Percentiles rank a stretch among this genome's conserved stretches.
Evolutionary conservation across 2,113 vertebrate genomes (phyloP).

Genomic region (Cricetomys ansorgei): DNA sequence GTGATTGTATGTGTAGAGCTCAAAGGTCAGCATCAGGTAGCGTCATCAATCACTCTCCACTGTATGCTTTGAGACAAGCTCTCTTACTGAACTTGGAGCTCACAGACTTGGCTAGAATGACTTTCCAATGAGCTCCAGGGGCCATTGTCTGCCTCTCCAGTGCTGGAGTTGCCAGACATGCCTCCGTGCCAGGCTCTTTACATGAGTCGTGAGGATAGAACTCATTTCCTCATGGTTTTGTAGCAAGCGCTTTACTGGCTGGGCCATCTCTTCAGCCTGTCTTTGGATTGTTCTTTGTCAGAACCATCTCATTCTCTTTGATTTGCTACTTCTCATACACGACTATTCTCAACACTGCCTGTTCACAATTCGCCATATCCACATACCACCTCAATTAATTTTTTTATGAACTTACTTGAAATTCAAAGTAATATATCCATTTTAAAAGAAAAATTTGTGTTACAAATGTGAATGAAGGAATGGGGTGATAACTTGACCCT

Average conservation of each 20-base stretch:
- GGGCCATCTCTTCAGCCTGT: not conserved
- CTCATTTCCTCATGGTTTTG: not conserved
- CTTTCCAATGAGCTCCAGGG: not conserved
- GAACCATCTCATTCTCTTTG: not conserved
- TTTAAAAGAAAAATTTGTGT: not conserved
- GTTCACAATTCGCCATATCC: not conserved
- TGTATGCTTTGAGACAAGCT: not conserved
- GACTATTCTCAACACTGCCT: not conserved
- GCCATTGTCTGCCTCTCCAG: not conserved
- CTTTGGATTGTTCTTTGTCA: not conserved
- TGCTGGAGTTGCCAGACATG: too few species aligned
- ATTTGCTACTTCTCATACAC: not conserved
- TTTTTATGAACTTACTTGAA: conserved; percentile 16
- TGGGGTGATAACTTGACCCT: not conserved
- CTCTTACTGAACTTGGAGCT: not conserved
- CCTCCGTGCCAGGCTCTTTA: not conserved
- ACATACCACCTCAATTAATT: not conserved
- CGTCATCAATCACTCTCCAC: not conserved
- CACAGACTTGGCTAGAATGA: not conserved
- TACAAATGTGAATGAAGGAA: not conserved
- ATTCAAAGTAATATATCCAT: not conserved
- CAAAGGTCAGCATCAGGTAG: too few species aligned
- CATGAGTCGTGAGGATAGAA: too few species aligned
- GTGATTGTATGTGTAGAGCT: not conserved
- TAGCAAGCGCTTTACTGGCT: not conserved